A percentile compares a stretch with the other conserved stretches of the same genome.
Evolutionary conservation across 2,888 invertebrate species (phyloP).

Genomic region (Ectropis crepuscularia): DNA sequence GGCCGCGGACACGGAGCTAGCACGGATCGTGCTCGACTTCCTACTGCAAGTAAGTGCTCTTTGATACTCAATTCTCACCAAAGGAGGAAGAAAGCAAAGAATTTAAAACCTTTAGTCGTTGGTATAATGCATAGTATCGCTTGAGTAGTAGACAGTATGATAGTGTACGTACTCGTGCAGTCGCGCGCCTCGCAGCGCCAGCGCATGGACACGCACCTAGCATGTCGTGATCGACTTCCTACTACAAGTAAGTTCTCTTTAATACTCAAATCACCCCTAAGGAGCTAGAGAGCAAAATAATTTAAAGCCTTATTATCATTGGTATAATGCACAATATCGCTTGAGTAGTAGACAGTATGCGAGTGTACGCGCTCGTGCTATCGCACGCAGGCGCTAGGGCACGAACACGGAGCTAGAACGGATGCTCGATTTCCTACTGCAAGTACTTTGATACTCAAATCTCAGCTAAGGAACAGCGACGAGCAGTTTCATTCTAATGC

Average conservation of each 20-base stretch:
- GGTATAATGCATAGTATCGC: too few relatives aligned
- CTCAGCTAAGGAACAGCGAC: not conserved
- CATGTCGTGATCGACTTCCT: conserved; percentile 64
- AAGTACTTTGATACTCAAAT: conserved; percentile 49
- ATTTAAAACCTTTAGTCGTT: too few relatives aligned
- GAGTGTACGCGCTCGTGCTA: conserved; percentile 48
- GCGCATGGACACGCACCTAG: conserved; percentile 55
- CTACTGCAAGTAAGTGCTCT: conserved; percentile 58
- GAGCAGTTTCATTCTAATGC: too few relatives aligned
- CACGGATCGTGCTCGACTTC: conserved; percentile 62
- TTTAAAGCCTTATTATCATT: too few relatives aligned
- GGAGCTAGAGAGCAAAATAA: too few relatives aligned
- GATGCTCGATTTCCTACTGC: conserved; percentile 64
- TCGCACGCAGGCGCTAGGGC: conserved; percentile 54
- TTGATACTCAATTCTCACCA: not conserved
- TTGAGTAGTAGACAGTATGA: conserved; percentile 51
- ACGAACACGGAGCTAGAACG: conserved; percentile 60
- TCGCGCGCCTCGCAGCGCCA: conserved; percentile 58
- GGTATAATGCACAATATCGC: too few relatives aligned
- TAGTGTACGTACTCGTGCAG: conserved; percentile 50
- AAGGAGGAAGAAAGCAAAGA: too few relatives aligned
- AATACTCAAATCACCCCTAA: not conserved
- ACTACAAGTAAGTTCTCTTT: conserved; percentile 55
- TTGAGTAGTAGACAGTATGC: conserved; percentile 51
- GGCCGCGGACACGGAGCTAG: conserved; percentile 56